A percentile compares a stretch with the other conserved stretches of the same genome.
Evolutionary conservation across 2,797 vertebrate species (phyloP).

Genomic region (Gadopsis bispinosus): DNA sequence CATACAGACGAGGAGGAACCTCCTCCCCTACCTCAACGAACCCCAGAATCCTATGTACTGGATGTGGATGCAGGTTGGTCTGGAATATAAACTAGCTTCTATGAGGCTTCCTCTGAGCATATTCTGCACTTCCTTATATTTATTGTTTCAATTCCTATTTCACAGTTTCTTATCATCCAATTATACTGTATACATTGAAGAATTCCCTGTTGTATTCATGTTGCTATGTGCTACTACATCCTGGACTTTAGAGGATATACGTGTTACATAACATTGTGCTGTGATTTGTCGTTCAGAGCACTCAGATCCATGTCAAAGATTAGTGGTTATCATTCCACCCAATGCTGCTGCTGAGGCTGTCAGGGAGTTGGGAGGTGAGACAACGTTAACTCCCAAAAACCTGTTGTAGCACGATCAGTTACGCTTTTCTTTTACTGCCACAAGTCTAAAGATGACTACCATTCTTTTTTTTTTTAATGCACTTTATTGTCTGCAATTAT

Average conservation of each 20-base stretch:
- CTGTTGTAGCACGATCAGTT: not conserved
- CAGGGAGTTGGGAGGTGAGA: conserved; percentile 55
- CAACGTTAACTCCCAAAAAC: not conserved
- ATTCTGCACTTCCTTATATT: not conserved
- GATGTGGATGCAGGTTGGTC: conserved; percentile 82
- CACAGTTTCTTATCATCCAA: not conserved
- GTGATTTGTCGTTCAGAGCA: conserved; percentile 49
- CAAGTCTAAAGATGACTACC: not conserved
- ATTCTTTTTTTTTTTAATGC: not conserved
- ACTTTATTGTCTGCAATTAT: not conserved
- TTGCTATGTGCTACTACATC: not conserved
- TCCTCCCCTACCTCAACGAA: conserved; percentile 93
- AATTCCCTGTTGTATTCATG: not conserved
- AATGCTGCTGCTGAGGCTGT: conserved; percentile 58
- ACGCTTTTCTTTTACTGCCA: not conserved
- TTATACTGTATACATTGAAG: not conserved
- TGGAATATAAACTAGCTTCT: not conserved
- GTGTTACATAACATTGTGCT: not conserved
- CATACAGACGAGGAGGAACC: conserved; percentile 82
- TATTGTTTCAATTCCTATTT: not conserved
- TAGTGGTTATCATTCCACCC: conserved; percentile 66
- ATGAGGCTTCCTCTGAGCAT: not conserved
- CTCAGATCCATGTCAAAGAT: conserved; percentile 33
- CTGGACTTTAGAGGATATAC: not conserved
- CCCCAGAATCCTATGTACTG: conserved; percentile 92